Conservation (phyloP, 2,888 invertebrate species). For the Listrodromus nycthemerus region DNA sequence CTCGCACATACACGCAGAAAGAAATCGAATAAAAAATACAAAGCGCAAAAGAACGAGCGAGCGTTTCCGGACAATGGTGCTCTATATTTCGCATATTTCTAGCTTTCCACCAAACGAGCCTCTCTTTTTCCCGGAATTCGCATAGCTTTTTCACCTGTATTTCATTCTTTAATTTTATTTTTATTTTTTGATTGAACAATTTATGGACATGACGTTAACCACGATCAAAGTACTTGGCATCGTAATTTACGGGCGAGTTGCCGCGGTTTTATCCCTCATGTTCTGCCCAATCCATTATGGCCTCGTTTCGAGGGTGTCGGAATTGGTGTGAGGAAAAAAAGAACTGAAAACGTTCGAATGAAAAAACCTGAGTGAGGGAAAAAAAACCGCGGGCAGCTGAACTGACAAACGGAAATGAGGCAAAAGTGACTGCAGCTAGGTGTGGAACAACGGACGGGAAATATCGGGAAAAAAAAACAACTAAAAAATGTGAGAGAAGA, state of each 20-base stretch:
- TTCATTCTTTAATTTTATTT: constrained; percentile 4
- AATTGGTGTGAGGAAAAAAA: neutral
- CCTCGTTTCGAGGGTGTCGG: constrained; percentile 18
- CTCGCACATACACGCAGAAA: neutral
- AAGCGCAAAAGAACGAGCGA: constrained; percentile 39
- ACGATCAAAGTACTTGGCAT: constrained; percentile 61
- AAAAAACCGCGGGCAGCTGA: neutral
- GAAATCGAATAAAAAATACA: neutral
- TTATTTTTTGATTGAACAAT: constrained; percentile 58
- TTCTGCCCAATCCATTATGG: neutral
- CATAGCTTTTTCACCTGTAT: constrained; percentile 40
- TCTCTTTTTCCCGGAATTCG: neutral
- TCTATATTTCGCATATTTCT: constrained; percentile 18
- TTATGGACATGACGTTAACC: constrained; percentile 61
- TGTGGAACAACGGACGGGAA: neutral
- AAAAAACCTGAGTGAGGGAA: neutral
- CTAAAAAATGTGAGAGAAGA: constrained; percentile 31
- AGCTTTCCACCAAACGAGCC: neutral
- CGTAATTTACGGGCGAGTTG: constrained; percentile 34
- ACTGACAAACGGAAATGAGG: constrained; percentile 20
- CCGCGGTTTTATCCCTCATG: constrained; percentile 3
- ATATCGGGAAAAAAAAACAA: constrained; percentile 10
- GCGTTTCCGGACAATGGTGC: constrained; percentile 54
- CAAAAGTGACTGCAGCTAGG: neutral
- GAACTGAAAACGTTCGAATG: neutral